Base-by-base conservation (phyloP, 2,888 invertebrate species). In the Cosmia trapezina region DNA sequence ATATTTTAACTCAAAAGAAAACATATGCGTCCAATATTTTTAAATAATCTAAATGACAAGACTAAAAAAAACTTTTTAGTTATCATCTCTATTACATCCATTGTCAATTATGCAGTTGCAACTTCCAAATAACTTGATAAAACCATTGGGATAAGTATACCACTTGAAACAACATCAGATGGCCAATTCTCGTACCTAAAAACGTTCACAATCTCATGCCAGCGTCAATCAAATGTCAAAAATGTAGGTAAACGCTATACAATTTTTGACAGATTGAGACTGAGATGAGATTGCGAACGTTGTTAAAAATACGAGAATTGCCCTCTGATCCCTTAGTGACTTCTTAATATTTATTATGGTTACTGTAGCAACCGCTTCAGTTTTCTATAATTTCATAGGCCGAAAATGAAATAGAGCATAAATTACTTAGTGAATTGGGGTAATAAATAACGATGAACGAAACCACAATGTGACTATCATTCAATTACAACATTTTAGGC, bases 391-490 rank as follows among this genome's bases (percentile, higher is more conserved):
- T 49, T 65, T 68, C 57, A 22, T 11, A 43, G 60, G 5, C 61
- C 61, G 17, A 60, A 65, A 61, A 81, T 69, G 6, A 63, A 82
- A 67, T 66, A 70, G 70, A 78, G 41, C 62, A 81, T 82, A 82
- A 82, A 79, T 82, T 66, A 66, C 8, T 78, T 33, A 49, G 33
- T 56, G 54, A 67, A 78, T 22, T 81, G 33, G 51, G 4, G 53
- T 60, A 83, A 78, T 82, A 70, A 79, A 79, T 83, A 67, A 82
- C 43, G 62, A 78, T 78, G 47, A 82, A 78, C 43, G 49, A 63
- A 70, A 82, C 63, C 81, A 56, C 66, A 62, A 59, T 28, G 53
- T 57, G 28, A 33, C 47, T 28, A 76, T 82, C 57, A 77, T 63
- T 70, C 61, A 78, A 67, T 78, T 78, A 78, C 41, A 70, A 57